Percentiles rank a stretch among this genome's conserved stretches.
Conservation (phyloP, 2,888 invertebrate species). For the Phrixothrix hirtus region DNA sequence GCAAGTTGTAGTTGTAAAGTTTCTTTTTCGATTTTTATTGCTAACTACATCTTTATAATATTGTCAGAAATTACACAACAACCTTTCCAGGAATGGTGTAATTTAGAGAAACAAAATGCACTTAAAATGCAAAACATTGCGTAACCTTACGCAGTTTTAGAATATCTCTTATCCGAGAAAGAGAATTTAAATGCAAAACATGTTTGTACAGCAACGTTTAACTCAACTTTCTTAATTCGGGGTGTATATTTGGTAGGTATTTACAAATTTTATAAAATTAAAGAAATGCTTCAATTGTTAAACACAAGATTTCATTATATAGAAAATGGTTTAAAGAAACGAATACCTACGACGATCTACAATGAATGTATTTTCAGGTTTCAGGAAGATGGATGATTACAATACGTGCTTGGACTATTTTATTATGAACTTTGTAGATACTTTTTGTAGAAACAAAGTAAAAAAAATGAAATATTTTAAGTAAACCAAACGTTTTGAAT, state of each 20-base stretch:
- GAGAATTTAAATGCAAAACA: conserved; percentile 45
- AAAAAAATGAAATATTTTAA: neutral
- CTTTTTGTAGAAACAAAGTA: neutral
- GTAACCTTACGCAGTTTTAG: conserved; percentile 33
- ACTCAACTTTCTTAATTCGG: conserved; percentile 44
- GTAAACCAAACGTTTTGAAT: neutral
- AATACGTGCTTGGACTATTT: conserved; percentile 17
- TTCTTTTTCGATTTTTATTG: no score
- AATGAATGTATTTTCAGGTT: conserved; percentile 23
- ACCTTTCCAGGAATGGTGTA: neutral
- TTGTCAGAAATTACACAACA: neutral
- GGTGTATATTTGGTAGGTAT: conserved; percentile 10
- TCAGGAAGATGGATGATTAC: conserved; percentile 20
- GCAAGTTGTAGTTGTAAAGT: no score
- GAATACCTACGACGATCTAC: conserved; percentile 5
- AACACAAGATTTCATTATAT: conserved; percentile 12
- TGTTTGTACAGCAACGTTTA: conserved; percentile 39
- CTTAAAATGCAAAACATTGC: conserved; percentile 36
- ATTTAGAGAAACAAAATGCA: conserved; percentile 21
- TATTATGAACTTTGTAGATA: conserved; percentile 13
- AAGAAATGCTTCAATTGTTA: conserved; percentile 3
- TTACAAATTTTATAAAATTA: conserved; percentile 10
- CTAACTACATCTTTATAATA: no score
- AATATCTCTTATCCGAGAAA: conserved; percentile 34
- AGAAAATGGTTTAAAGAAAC: conserved; percentile 9